Conservation (phyloP, 2,888 invertebrate genomes). For the Hyles lineata region DNA sequence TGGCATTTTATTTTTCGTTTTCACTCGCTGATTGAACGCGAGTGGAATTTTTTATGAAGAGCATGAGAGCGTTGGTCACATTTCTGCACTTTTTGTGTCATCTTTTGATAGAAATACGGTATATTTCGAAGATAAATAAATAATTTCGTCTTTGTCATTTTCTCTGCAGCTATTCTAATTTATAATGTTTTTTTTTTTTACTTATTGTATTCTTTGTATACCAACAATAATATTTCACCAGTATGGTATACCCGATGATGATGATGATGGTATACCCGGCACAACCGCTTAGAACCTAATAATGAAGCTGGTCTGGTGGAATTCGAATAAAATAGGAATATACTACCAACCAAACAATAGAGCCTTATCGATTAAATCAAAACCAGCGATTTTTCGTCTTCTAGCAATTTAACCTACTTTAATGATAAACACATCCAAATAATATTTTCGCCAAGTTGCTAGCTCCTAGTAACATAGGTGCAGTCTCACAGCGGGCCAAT, state of each 20-base stretch:
- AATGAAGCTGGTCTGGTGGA: too few species aligned
- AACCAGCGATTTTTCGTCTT: too few species aligned
- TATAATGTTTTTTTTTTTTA: not conserved
- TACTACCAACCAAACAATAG: too few species aligned
- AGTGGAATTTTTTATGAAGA: not conserved
- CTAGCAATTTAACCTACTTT: not conserved
- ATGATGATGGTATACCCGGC: too few species aligned
- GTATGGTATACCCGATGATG: too few species aligned
- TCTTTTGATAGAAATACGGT: not conserved
- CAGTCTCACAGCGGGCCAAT: conserved; percentile 42
- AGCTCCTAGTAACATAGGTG: not conserved
- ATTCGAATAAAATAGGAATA: too few species aligned
- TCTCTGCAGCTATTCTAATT: not conserved
- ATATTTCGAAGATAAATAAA: not conserved
- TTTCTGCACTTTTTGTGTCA: not conserved
- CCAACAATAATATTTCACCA: too few species aligned
- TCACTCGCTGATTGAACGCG: conserved; percentile 13
- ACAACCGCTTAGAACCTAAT: too few species aligned
- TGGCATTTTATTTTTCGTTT: conserved; percentile 2
- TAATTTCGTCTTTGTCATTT: not conserved
- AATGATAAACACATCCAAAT: not conserved
- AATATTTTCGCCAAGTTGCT: not conserved
- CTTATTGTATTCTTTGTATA: too few species aligned
- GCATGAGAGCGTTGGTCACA: not conserved
- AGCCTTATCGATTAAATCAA: too few species aligned